Percentiles rank a stretch among this genome's conserved stretches.
These are phyloP conservation scores for Zosterops borbonicus DNA, from an alignment of 2,113 vertebrate species.

Conservation along the genomic window DNA sequence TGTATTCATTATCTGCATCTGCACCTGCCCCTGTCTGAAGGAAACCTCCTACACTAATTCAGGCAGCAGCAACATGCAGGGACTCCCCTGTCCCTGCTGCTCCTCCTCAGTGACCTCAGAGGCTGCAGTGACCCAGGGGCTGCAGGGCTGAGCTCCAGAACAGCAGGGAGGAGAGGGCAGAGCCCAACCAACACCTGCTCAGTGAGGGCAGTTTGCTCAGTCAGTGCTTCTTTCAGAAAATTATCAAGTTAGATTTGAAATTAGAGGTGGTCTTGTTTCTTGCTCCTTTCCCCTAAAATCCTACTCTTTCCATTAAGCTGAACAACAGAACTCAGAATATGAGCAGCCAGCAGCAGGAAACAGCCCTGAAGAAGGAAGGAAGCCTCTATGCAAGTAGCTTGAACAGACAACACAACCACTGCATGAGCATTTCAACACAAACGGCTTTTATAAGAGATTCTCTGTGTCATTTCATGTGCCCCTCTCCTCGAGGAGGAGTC, in stretches of 20 bases:
- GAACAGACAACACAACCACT: background rate
- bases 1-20: background rate
- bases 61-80: background rate
- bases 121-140: accelerated
- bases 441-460: background rate
- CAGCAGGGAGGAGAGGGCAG: background rate
- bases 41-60: background rate
- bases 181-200: background rate
- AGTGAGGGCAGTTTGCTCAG: background rate
- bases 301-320: background rate
- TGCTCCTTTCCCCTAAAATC: background rate
- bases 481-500: background rate
- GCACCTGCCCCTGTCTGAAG: background rate
- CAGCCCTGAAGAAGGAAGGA: background rate
- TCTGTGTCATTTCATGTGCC: background rate
- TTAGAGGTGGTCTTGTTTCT: background rate
- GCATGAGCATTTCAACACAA: background rate
- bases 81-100: background rate
- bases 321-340: background rate
- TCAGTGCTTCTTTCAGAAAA: background rate
- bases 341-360: background rate
- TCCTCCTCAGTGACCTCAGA: background rate
- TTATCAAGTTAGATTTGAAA: background rate
- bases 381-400: background rate
- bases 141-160: background rate